Evolutionary conservation across 1,140 invertebrate species (phyloP).

Genomic region (Cephus cinctus): DNA sequence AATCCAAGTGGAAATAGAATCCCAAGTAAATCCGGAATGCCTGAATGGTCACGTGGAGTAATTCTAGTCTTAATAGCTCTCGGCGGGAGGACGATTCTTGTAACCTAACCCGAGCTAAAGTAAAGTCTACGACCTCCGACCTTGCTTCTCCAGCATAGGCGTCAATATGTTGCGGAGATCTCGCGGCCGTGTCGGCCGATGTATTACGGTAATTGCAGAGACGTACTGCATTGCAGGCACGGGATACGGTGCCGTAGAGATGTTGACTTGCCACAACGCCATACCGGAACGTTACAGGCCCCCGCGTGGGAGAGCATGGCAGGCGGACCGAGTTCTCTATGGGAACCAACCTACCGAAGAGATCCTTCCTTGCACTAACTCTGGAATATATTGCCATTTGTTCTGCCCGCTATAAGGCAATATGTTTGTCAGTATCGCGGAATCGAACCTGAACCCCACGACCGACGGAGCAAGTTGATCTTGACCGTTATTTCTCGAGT

Average conservation of each 20-base stretch:
- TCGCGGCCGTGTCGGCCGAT: slow-evolving; percentile 27
- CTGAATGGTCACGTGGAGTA: too few species aligned
- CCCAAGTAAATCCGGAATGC: too few species aligned
- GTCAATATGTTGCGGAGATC: slow-evolving; percentile 15
- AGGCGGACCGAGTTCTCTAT: slow-evolving; percentile 10
- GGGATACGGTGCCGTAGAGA: slow-evolving; percentile 18
- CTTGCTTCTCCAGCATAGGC: slow-evolving; percentile 13
- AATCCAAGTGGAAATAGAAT: too few species aligned
- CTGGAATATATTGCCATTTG: slow-evolving; percentile 41
- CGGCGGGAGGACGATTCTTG: not conserved
- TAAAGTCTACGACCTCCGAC: slow-evolving; percentile 13
- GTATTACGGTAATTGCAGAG: slow-evolving; percentile 46
- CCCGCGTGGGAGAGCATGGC: slow-evolving; percentile 31
- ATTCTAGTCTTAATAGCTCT: slow-evolving; percentile 5
- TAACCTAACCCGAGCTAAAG: too few species aligned
- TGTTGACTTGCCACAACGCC: slow-evolving; percentile 30
- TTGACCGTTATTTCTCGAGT: slow-evolving; percentile 19
- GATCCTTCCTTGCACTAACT: slow-evolving; percentile 11
- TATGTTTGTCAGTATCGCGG: slow-evolving; percentile 39
- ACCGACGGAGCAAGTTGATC: slow-evolving; percentile 13
- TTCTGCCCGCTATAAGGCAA: slow-evolving; percentile 36
- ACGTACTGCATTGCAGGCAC: not conserved
- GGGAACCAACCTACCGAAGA: slow-evolving; percentile 8
- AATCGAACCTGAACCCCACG: slow-evolving; percentile 28
- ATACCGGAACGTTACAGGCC: slow-evolving; percentile 28